Evolutionary conservation across 2,888 invertebrate genomes (phyloP).

Genomic region (Toxonevra muliebris): DNA sequence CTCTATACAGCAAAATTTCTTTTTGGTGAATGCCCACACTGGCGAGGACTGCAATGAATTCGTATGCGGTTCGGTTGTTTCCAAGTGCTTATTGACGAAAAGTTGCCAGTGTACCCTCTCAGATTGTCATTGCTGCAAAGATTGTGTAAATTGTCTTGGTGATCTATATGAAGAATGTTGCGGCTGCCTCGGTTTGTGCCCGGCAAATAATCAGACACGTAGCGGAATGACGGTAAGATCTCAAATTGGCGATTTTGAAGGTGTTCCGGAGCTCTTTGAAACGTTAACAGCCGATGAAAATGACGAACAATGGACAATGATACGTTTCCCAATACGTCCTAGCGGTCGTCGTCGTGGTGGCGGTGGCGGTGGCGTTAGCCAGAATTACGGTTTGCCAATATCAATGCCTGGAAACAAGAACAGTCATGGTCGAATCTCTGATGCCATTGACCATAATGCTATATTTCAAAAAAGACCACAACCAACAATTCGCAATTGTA

Average conservation of each 20-base stretch:
- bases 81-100: constrained; percentile 94
- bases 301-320: constrained; percentile 56
- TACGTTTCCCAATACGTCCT: constrained; percentile 53
- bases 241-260: constrained; percentile 84
- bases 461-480: constrained; percentile 34
- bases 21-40: constrained; percentile 23
- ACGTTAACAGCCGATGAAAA: constrained; percentile 77
- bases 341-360: constrained; percentile 40
- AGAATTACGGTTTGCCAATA: constrained; percentile 9
- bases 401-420: no score
- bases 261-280: constrained; percentile 82
- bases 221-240: constrained; percentile 71
- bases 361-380: constrained; percentile 31
- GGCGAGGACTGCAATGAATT: constrained; percentile 55
- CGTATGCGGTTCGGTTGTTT: constrained; percentile 88
- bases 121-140: constrained; percentile 90
- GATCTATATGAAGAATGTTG: constrained; percentile 87
- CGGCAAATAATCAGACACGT: constrained; percentile 72
- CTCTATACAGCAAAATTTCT: background rate
- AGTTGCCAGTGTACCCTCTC: constrained; percentile 93
- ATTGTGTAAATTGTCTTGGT: constrained; percentile 88
- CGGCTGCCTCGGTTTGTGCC: constrained; percentile 70
- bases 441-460: constrained; percentile 42
- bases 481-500: constrained; percentile 50
- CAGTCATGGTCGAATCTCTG: no score